Percentiles rank a stretch among this genome's conserved stretches.
phyloP scores from a whole-genome alignment of 2,113 vertebrate species.

The Lontra canadensis region DNA sequence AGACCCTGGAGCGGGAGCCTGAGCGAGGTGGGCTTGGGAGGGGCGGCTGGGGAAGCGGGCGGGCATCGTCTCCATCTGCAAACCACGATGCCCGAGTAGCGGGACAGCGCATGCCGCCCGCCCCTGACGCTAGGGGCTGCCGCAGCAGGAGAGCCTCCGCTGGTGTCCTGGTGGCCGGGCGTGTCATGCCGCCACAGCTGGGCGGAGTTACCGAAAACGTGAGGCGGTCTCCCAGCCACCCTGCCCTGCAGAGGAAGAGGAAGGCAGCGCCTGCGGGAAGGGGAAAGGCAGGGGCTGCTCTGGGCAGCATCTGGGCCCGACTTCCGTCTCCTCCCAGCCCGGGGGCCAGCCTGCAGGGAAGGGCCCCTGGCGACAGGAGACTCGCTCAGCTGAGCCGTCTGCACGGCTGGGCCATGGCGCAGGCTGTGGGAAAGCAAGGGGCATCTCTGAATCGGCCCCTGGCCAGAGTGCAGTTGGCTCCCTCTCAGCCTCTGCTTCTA shows the following conservation, averaged over 20 bases:
- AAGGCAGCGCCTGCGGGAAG: not conserved
- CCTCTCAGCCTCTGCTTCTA: not conserved
- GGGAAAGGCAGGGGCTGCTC: not conserved
- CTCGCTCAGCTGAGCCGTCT: not conserved
- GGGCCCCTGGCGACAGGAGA: not conserved
- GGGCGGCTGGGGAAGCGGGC: too few relatives aligned
- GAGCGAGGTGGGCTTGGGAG: not conserved
- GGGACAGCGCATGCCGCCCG: not conserved
- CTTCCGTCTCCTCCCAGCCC: not conserved
- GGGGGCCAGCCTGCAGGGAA: not conserved
- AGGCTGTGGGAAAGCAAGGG: not conserved
- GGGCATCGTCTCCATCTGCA: not conserved
- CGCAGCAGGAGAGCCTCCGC: not conserved
- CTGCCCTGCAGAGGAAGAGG: not conserved
- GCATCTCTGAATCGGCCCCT: not conserved
- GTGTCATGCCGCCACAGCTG: not conserved
- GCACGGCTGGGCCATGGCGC: not conserved
- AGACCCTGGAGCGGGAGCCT: not conserved
- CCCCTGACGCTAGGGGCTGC: fast-evolving
- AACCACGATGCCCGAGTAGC: not conserved
- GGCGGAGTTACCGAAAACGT: not conserved
- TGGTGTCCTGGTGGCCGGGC: not conserved
- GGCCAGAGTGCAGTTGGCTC: not conserved
- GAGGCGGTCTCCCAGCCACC: not conserved
- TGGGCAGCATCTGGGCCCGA: fast-evolving